phyloP scores from a whole-genome alignment of 2,797 vertebrate genomes.

The Sibirionetta formosa region DNA sequence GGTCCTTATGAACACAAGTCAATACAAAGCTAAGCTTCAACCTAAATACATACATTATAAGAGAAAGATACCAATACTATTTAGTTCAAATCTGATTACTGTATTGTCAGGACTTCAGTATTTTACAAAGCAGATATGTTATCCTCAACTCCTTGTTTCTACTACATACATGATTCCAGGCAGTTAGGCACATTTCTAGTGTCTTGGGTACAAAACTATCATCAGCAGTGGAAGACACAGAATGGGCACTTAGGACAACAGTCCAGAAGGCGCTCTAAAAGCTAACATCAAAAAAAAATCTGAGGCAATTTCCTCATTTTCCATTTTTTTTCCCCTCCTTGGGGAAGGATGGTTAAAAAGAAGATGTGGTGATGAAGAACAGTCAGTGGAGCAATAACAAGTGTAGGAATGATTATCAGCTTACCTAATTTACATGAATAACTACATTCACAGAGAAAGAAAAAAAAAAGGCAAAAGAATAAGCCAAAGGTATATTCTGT shows the following conservation, averaged over 20 bases:
- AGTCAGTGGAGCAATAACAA: neutral
- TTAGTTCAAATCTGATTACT: neutral
- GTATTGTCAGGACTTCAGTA: neutral
- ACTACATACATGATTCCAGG: neutral
- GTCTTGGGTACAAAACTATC: neutral
- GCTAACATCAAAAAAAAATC: neutral
- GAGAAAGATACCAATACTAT: neutral
- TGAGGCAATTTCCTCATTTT: neutral
- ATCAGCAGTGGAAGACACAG: neutral
- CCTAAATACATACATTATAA: neutral
- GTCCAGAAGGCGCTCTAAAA: neutral
- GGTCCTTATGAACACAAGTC: neutral
- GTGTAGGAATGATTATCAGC: neutral
- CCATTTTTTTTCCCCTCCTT: neutral
- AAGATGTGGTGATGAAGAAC: neutral
- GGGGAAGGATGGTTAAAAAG: neutral
- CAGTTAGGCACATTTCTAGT: neutral
- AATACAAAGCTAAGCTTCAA: constrained; percentile 23
- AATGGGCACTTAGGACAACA: neutral
- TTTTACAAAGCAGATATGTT: neutral
- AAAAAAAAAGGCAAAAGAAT: neutral
- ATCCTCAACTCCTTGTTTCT: neutral
- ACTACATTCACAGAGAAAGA: neutral
- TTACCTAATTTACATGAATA: neutral
- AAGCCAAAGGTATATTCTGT: neutral